phyloP scores from a whole-genome alignment of 1,140 invertebrate genomes.

The Pectinophora gossypiella region DNA sequence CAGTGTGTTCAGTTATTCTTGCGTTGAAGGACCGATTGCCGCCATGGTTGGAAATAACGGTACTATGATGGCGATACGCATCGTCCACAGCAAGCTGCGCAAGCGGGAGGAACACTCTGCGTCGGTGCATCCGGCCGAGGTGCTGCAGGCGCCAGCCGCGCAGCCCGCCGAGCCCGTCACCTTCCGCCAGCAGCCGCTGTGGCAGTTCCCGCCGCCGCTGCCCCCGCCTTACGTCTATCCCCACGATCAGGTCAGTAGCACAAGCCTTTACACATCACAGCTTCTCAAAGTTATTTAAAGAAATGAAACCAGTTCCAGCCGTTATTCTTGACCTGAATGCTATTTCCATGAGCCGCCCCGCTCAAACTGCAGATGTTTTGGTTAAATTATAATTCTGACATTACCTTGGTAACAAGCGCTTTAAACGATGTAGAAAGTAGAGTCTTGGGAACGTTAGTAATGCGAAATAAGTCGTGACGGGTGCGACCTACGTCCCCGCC shows the following conservation, averaged over 20 bases:
- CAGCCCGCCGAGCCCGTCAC: constrained; percentile 65
- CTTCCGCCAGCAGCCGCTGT: constrained; percentile 82
- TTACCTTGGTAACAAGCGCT: constrained; percentile 18
- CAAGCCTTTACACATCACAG: background rate
- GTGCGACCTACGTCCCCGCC: constrained; percentile 55
- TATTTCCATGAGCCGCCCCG: constrained; percentile 27
- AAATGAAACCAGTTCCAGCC: constrained; percentile 35
- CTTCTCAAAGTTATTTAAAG: constrained; percentile 17
- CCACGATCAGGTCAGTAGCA: constrained; percentile 83
- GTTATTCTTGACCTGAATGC: constrained; percentile 60
- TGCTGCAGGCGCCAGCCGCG: constrained; percentile 77
- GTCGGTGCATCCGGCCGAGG: constrained; percentile 79
- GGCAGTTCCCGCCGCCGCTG: constrained; percentile 87
- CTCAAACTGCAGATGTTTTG: too few species aligned
- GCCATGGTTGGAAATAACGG: constrained; percentile 87
- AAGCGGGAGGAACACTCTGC: constrained; percentile 86
- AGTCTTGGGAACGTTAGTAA: constrained; percentile 31
- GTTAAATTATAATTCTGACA: constrained; percentile 28
- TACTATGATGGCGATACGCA: constrained; percentile 88
- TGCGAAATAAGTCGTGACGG: constrained; percentile 61
- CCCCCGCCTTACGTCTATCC: constrained; percentile 85
- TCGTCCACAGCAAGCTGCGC: constrained; percentile 90
- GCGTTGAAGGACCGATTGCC: constrained; percentile 52
- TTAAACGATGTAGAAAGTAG: constrained; percentile 47
- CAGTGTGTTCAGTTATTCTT: constrained; percentile 68